Conservation (phyloP, 2,888 invertebrate species). For the Nyleta sp. region DNA sequence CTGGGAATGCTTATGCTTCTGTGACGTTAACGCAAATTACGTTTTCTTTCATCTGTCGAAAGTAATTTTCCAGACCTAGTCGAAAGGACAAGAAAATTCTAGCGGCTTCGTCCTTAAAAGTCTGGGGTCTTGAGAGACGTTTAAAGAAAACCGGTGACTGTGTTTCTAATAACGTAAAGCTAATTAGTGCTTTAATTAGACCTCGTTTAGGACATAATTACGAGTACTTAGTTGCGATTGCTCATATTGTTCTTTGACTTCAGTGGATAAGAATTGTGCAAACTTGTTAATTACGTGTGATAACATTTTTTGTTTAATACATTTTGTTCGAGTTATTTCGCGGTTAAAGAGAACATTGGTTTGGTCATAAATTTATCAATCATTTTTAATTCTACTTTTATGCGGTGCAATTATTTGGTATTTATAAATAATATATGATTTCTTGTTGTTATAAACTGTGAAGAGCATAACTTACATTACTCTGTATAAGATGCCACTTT, state of each 20-base stretch:
- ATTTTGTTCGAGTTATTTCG: conserved; percentile 11
- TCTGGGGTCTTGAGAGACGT: conserved; percentile 52
- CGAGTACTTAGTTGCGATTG: conserved; percentile 69
- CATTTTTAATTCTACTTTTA: too few relatives aligned
- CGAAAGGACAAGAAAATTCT: conserved; percentile 57
- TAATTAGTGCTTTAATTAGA: conserved; percentile 74
- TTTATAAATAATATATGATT: too few relatives aligned
- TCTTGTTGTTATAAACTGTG: too few relatives aligned
- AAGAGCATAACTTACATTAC: too few relatives aligned
- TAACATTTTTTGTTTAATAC: conserved; percentile 42
- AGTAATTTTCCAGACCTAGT: conserved; percentile 56
- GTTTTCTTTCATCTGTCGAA: conserved; percentile 64
- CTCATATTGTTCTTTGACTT: conserved; percentile 49
- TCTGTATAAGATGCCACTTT: too few relatives aligned
- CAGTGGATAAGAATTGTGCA: conserved; percentile 43
- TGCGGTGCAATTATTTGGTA: too few relatives aligned
- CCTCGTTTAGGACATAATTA: conserved; percentile 76
- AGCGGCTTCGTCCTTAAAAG: conserved; percentile 52
- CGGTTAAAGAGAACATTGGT: background rate
- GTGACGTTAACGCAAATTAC: conserved; percentile 58
- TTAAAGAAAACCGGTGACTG: conserved; percentile 65
- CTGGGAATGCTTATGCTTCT: conserved; percentile 40
- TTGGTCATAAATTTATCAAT: background rate
- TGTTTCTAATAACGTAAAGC: conserved; percentile 76
- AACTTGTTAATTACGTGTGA: conserved; percentile 54